A percentile compares a stretch with the other conserved stretches of the same genome.
Conservation (phyloP, 2,113 vertebrate genomes). For the Phodopus roborovskii region DNA sequence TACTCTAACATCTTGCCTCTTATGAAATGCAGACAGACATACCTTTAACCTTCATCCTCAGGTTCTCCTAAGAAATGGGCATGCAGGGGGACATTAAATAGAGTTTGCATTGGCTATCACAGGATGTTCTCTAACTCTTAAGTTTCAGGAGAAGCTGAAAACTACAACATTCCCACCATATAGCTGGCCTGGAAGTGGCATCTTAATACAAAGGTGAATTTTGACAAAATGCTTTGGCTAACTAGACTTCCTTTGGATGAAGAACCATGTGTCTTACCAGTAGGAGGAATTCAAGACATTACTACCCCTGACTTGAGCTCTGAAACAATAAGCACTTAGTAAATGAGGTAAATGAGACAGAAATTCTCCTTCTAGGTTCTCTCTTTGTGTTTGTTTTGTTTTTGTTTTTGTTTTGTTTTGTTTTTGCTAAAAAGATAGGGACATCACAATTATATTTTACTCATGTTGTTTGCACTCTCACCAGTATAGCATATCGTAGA, state of each 20-base stretch:
- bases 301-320: slow-evolving; percentile 26
- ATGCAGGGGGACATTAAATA: background rate
- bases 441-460: slow-evolving; percentile 27
- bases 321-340: slow-evolving; percentile 53
- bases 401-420: background rate
- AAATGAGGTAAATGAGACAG: slow-evolving; percentile 60
- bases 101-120: background rate
- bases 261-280: background rate
- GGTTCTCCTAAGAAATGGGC: background rate
- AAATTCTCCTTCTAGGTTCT: background rate
- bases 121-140: background rate
- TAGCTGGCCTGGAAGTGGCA: background rate
- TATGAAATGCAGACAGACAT: background rate
- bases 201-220: slow-evolving; percentile 27
- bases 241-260: slow-evolving; percentile 5
- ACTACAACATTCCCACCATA: background rate
- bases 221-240: slow-evolving; percentile 52
- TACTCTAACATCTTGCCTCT: background rate
- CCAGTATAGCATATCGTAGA: background rate
- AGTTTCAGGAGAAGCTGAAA: slow-evolving; percentile 13
- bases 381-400: background rate
- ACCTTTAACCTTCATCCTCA: background rate
- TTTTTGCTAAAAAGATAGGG: background rate
- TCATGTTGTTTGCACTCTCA: slow-evolving; percentile 21
- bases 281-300: slow-evolving; percentile 41